Conservation (phyloP, 2,888 invertebrate species). For the Brachyptera putata region DNA sequence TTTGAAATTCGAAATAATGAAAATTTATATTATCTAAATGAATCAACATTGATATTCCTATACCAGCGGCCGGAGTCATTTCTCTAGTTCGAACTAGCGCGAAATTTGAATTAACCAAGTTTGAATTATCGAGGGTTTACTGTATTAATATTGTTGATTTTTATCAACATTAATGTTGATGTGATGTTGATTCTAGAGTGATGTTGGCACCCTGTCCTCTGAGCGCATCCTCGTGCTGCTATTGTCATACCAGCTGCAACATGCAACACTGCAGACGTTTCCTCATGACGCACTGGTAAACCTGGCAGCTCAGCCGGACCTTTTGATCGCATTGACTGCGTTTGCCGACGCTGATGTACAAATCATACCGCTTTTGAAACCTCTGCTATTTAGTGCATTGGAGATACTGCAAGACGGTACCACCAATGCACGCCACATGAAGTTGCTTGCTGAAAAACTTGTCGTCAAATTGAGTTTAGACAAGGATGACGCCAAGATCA, state of each 20-base stretch:
- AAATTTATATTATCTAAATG: too few species aligned
- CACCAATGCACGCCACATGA: too few species aligned
- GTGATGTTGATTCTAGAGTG: too few species aligned
- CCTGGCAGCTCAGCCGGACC: conserved; percentile 45
- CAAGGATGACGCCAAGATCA: conserved; percentile 49
- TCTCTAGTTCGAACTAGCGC: too few species aligned
- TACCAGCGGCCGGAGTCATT: too few species aligned
- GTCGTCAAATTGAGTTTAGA: conserved; percentile 58
- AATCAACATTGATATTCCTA: too few species aligned
- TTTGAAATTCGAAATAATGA: too few species aligned
- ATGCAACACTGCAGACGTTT: conserved; percentile 48
- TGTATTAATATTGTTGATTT: too few species aligned
- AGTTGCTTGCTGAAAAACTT: conserved; percentile 56
- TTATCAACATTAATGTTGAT: too few species aligned
- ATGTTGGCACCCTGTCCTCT: conserved; percentile 48
- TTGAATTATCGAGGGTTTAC: too few species aligned
- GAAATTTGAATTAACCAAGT: too few species aligned
- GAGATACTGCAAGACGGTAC: conserved; percentile 48
- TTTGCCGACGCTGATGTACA: conserved; percentile 54
- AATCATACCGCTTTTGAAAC: conserved; percentile 54
- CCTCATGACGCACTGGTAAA: conserved; percentile 52
- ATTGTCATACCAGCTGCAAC: conserved; percentile 66
- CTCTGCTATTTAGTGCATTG: too few species aligned
- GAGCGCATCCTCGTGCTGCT: conserved; percentile 64
- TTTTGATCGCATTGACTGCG: conserved; percentile 53